Evolutionary conservation across 1,140 invertebrate species (phyloP), one percentile per base, ranked within the genome.

Genomic region (Holotrichia oblita): DNA sequence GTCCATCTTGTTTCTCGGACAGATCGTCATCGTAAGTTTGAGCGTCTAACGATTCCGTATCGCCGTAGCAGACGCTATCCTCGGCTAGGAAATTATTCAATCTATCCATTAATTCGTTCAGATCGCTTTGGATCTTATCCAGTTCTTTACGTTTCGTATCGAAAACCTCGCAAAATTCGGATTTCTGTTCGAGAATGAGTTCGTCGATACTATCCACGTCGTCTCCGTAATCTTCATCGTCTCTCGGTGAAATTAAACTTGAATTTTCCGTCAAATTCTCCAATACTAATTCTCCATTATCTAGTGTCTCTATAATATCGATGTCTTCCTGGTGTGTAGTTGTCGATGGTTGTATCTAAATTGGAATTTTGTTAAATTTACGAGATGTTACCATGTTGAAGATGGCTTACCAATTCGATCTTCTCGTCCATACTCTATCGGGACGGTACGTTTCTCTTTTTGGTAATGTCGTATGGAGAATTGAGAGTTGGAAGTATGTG

Each of bases 1-100:
- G 77, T 6, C 77, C 77, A 34, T 78, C 77, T 24, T 78, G 77
- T 48, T 78, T 78, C 40, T 78, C 77, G 4, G 77, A 73, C 2
- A 78, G 10, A 14, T 76, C 75, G 17, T 76, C 75, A 24, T 76
- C 75, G 20, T 76, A 44, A 8, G 14, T 48, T 14, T 76, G 41
- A 6, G 69, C 8, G 17, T 73, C 72, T 27, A 48, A 27, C 41
- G 12, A 14, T 10, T 55, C 75, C 0, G 10, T 24, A 27, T 76
- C 44, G 7, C 9, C 44, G 75, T 40, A 48, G 7, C 6, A 40
- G n/a, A 73, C 69, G 9, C 24, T 40, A 9, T 59, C 69, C n/a
- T 78, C 77, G n/a, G 69, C 72, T 0, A 78, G 64, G 20, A 78
- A 78, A 24, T 40, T 73, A 40, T 78, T 78, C 14, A 78, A 27